Conservation (phyloP, 2,797 vertebrate species). For the Odontamblyopus lacepedii region DNA sequence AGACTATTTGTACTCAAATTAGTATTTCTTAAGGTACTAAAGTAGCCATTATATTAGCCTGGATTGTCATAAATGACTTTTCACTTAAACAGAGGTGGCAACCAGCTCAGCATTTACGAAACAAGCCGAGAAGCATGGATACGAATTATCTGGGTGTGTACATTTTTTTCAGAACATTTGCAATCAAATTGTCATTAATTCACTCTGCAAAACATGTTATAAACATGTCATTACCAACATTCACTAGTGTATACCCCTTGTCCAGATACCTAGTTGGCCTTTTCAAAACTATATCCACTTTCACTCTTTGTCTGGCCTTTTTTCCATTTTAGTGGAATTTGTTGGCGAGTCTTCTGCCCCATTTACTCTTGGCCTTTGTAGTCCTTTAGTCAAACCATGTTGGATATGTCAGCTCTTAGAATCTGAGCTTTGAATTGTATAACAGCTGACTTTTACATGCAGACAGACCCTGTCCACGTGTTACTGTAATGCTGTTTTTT, state of each 20-base stretch:
- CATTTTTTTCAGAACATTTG: too few species aligned
- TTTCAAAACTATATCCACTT: conserved; percentile 18
- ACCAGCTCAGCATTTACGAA: too few species aligned
- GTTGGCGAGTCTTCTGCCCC: conserved; percentile 43
- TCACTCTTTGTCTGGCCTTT: conserved; percentile 34
- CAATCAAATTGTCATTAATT: too few species aligned
- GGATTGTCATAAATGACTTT: too few species aligned
- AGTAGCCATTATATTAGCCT: too few species aligned
- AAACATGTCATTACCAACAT: too few species aligned
- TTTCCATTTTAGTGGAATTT: conserved; percentile 50
- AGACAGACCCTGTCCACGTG: conserved; percentile 44
- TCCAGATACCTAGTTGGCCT: conserved; percentile 25
- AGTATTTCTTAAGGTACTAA: too few species aligned
- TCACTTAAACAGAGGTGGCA: too few species aligned
- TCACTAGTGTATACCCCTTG: not conserved
- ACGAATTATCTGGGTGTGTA: too few species aligned
- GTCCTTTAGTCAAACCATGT: conserved; percentile 34
- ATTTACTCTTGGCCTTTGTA: conserved; percentile 35
- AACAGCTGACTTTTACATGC: conserved; percentile 32
- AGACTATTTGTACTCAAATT: too few species aligned
- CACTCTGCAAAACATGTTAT: too few species aligned
- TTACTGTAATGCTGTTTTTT: conserved; percentile 31
- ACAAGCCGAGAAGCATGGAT: too few species aligned
- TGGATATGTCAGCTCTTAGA: conserved; percentile 43
- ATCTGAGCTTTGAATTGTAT: conserved; percentile 21